Evolutionary conservation across 2,888 invertebrate species (phyloP), one percentile per base, ranked within the genome.

Genomic region (Dione vanillae): DNA sequence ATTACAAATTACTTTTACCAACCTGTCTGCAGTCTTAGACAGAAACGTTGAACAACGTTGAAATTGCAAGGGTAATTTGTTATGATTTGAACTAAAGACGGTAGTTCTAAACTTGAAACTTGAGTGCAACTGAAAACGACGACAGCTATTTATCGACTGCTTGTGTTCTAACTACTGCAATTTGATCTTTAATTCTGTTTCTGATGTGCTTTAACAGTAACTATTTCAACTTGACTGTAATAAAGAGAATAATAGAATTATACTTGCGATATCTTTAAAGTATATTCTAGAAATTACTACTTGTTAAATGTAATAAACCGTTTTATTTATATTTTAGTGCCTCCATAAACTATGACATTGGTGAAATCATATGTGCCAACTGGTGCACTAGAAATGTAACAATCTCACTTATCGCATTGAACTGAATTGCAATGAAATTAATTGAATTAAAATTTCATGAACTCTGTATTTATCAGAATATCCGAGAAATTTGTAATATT

Each of bases 31-130:
- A 49, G 37, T 35, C 41, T 65, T 47, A 58, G 16, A n/a, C 27
- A 5, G 27, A 27, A 27, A 27, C 27, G 27, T 27, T 27, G 27
- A 58, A 54, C 58, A 56, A 69, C 67, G 66, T 64, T 66, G 64
- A 73, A 72, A 69, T 73, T 74, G 72, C 61, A 59, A 69, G 61
- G 70, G 73, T 71, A 75, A 75, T 74, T 74, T 77, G 72, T 77
- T 73, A 74, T 65, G 70, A 74, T 72, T 75, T 69, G 66, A 64
- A 52, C 70, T 69, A 52, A 71, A 74, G 65, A 67, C 65, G 45
- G 56, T 37, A 64, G 49, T 41, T 67, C 56, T 61, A 54, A 71
- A 61, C 67, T 71, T 10, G 64, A 41, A 67, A 70, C 47, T 67
- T 16, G 43, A 69, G 64, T 59, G 65, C 69, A 65, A 52, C 70